Percentiles rank a stretch among this genome's conserved stretches.
These are phyloP conservation scores for Ferrisia virgata DNA, from an alignment of 2,888 invertebrate genomes.

Conservation along the genomic window DNA sequence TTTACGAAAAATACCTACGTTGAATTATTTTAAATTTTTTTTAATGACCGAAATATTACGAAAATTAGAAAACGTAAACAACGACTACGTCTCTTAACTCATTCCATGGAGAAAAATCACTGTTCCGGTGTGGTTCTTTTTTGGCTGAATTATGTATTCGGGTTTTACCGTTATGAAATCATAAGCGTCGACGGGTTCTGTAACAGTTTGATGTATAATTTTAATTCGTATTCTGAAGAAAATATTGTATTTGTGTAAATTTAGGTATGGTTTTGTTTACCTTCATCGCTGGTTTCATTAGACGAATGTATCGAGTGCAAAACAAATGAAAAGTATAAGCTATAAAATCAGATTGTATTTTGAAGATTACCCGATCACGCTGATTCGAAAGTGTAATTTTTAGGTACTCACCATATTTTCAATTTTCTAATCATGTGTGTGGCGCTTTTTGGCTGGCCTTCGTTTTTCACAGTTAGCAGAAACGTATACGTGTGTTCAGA, in stretches of 20 bases:
- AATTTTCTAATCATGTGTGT: not conserved
- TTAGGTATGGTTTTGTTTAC: not conserved
- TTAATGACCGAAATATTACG: not conserved
- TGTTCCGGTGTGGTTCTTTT: not conserved
- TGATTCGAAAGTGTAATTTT: not conserved
- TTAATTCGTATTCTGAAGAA: no score
- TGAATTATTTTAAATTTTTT: not conserved
- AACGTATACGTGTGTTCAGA: no score
- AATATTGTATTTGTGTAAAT: not conserved
- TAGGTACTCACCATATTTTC: not conserved
- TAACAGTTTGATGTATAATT: not conserved
- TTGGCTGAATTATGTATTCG: not conserved
- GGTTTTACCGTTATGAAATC: not conserved
- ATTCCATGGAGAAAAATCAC: conserved; percentile 12
- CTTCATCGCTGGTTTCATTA: not conserved
- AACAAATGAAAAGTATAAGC: not conserved
- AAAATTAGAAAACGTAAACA: not conserved
- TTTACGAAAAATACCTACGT: not conserved
- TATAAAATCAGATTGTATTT: not conserved
- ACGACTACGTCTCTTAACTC: not conserved
- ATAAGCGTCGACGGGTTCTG: not conserved
- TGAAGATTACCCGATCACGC: not conserved
- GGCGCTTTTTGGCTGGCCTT: not conserved
- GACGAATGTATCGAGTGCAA: not conserved
- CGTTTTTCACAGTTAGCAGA: not conserved